A percentile compares a stretch with the other conserved stretches of the same genome.
These are phyloP conservation scores for Triplophysa rosa DNA, from an alignment of 2,113 vertebrate genomes.

Conservation along the genomic window DNA sequence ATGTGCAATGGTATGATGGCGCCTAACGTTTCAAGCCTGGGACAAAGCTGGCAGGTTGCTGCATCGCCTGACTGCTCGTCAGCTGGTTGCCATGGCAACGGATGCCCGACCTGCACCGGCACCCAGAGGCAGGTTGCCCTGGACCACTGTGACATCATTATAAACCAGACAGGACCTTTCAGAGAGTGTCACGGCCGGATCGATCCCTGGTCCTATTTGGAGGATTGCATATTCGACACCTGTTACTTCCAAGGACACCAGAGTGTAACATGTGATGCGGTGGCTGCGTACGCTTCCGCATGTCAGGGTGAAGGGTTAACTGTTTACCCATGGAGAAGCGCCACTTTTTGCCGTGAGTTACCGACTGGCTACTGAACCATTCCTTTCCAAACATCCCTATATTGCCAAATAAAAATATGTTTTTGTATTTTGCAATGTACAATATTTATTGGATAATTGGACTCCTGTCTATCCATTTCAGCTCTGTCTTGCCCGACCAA, in stretches of 20 bases:
- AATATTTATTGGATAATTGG: too few relatives aligned
- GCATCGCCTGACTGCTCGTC: slow-evolving; percentile 58
- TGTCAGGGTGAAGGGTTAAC: slow-evolving; percentile 63
- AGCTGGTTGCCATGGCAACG: slow-evolving; percentile 48
- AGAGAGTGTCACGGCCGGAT: slow-evolving; percentile 58
- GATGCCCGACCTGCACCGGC: slow-evolving; percentile 56
- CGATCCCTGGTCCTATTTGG: slow-evolving; percentile 63
- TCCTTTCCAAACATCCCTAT: too few relatives aligned
- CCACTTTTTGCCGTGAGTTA: slow-evolving; percentile 68
- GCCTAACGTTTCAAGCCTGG: slow-evolving; percentile 53
- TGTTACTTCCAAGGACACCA: slow-evolving; percentile 62
- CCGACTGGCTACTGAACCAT: too few relatives aligned
- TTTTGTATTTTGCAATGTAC: too few relatives aligned
- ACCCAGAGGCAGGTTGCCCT: slow-evolving; percentile 47
- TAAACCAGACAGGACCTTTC: slow-evolving; percentile 64
- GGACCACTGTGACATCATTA: slow-evolving; percentile 66
- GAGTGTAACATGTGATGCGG: slow-evolving; percentile 60
- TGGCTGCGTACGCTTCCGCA: slow-evolving; percentile 59
- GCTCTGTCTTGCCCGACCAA: slow-evolving; percentile 72
- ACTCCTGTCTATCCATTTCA: slow-evolving; percentile 53
- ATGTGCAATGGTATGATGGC: slow-evolving; percentile 51
- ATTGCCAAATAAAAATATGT: too few relatives aligned
- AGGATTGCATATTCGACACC: slow-evolving; percentile 66
- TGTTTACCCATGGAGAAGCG: slow-evolving; percentile 64
- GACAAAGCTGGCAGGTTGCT: slow-evolving; percentile 60